These are phyloP conservation scores for Nothoprocta perdicaria DNA, from an alignment of 2,113 vertebrate genomes.

Conservation along the genomic window DNA sequence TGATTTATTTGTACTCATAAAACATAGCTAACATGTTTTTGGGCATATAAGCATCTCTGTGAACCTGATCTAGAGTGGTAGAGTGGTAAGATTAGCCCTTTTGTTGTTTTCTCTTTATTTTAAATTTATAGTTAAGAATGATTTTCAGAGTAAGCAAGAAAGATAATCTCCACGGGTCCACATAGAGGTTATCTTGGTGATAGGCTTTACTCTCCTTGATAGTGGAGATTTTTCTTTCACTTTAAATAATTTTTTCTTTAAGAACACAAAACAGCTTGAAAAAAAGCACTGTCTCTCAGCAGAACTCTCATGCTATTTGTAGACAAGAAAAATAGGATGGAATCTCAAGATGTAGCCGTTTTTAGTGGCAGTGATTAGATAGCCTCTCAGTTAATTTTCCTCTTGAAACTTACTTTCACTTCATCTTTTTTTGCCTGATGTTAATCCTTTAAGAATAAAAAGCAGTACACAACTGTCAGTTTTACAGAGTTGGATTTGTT, in stretches of 20 bases:
- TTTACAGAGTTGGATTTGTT: slow-evolving; percentile 65
- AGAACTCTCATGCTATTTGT: background rate
- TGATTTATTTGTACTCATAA: background rate
- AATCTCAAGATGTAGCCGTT: background rate
- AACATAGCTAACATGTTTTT: background rate
- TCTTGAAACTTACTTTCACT: slow-evolving; percentile 19
- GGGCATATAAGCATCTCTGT: background rate
- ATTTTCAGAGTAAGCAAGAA: background rate
- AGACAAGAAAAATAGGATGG: background rate
- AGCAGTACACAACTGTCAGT: slow-evolving; percentile 40
- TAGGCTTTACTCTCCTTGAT: background rate
- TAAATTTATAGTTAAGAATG: background rate
- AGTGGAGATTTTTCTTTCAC: background rate
- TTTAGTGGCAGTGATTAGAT: slow-evolving; percentile 3
- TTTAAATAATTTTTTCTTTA: background rate
- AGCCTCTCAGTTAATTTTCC: background rate
- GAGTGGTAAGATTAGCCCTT: background rate
- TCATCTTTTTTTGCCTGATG: slow-evolving; percentile 34
- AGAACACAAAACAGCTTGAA: background rate
- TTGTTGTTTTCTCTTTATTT: background rate
- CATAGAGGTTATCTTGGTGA: too few species aligned
- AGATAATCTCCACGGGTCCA: background rate
- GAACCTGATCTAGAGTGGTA: background rate
- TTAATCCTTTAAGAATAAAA: slow-evolving; percentile 60
- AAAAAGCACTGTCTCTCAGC: background rate